phyloP scores from a whole-genome alignment of 2,797 vertebrate genomes.

The Sternarchorhynchus goeldii region DNA sequence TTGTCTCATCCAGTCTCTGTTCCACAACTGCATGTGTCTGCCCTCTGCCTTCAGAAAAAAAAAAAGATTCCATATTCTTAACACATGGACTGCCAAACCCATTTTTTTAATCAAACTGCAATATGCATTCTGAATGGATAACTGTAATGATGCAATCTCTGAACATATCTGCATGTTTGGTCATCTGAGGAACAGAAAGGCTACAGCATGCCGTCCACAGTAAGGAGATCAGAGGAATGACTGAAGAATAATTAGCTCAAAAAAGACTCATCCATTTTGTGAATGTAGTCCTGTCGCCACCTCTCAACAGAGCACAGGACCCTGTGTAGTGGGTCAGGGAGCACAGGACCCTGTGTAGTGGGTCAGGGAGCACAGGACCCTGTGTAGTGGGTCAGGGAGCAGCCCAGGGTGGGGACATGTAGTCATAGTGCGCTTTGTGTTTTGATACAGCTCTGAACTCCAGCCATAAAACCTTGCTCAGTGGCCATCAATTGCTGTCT shows the following conservation, averaged over 20 bases:
- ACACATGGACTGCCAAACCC: no score
- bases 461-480: constrained; percentile 59
- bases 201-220: neutral
- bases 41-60: no score
- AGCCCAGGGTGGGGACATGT: constrained; percentile 50
- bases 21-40: no score
- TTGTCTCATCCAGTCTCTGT: no score
- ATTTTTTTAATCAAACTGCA: no score
- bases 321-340: constrained; percentile 9
- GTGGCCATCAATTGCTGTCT: constrained; percentile 52
- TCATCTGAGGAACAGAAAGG: neutral
- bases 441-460: constrained; percentile 65
- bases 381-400: constrained; percentile 14
- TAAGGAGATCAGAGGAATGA: neutral
- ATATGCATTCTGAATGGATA: no score
- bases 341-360: constrained; percentile 46
- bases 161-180: neutral
- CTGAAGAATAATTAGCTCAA: neutral
- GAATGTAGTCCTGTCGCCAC: constrained; percentile 56
- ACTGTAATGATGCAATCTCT: no score
- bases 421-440: constrained; percentile 57
- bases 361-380: constrained; percentile 19
- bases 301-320: constrained; percentile 50
- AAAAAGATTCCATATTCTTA: no score
- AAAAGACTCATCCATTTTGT: constrained; percentile 52